Evolutionary conservation across 2,797 vertebrate genomes (phyloP), one percentile per base, ranked within the genome.

Genomic region (Danionella dracula): DNA sequence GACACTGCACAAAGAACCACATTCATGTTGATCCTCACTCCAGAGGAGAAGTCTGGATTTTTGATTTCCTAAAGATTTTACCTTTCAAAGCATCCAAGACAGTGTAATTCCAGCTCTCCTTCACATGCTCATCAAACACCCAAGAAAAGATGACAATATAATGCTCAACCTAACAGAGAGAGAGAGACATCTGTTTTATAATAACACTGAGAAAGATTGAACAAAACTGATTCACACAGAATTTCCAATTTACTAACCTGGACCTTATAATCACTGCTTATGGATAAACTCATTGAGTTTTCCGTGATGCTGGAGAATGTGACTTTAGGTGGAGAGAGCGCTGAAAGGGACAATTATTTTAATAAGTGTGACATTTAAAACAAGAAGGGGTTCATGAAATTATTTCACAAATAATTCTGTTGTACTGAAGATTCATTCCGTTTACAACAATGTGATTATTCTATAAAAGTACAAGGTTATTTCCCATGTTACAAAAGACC

Each of bases 71-170:
- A 48, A 20, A 4, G 12, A 1, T 23, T 8, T n/a, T 84, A 97
- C 94, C 93, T 88, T 73, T 90, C 40, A 95, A 84, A 40, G 87
- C 68, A 9, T 72, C 80, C 40, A 83, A 79, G 40, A 94, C 81
- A 0, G 73, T 85, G 80, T 92, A 83, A 69, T 91, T 93, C 71
- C 66, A 89, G 82, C 84, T 94, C 73, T 98, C 96, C 75, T 93
- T 96, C 56, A 92, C 86, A 62, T 97, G 95, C 11, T 83, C 77
- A 68, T 99, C 94, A 8, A 99, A 99, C 12, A 91, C 88, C 96
- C 96, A 99, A 70, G 90, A 96, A 71, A 98, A 81, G 41, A 93
- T 84, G 69, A 95, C 92, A 1, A 91, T 55, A 0, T 92, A 99
- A 61, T 90, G 88, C 5, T 86, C 87, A 72, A 93, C 92, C 94